A percentile compares a stretch with the other conserved stretches of the same genome.
Conservation (phyloP, 92 coral and sea anemone genomes). For the Desmophyllum pertusum region DNA sequence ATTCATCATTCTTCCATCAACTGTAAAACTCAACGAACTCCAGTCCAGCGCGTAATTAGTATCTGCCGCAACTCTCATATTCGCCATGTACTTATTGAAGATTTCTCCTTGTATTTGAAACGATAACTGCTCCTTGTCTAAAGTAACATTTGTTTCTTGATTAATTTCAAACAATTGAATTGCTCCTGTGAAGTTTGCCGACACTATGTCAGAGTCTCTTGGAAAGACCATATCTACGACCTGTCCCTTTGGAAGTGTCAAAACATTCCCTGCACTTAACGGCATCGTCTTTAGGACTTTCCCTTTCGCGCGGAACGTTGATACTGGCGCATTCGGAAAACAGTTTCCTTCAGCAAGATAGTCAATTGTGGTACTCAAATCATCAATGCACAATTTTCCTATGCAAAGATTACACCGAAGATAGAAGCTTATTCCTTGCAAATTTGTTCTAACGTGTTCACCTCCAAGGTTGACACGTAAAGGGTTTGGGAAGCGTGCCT, state of each 20-base stretch:
- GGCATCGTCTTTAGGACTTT: neutral
- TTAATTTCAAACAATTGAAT: neutral
- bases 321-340: neutral
- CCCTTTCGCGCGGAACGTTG: neutral
- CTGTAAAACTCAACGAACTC: conserved; percentile 28
- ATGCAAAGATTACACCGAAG: conserved; percentile 23
- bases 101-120: conserved; percentile 19
- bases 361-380: conserved; percentile 25
- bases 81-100: neutral
- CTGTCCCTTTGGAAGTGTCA: conserved; percentile 2
- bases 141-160: neutral
- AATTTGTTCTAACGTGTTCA: conserved; percentile 1
- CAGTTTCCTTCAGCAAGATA: conserved; percentile 15
- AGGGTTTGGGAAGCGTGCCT: conserved; percentile 17
- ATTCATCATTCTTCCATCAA: conserved; percentile 46
- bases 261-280: conserved; percentile 1
- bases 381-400: conserved; percentile 30
- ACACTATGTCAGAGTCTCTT: conserved; percentile 11
- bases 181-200: neutral
- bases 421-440: conserved; percentile 36
- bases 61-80: neutral
- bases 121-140: conserved; percentile 2
- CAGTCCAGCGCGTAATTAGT: conserved; percentile 23
- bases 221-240: neutral
- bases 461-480: neutral